phyloP scores from a whole-genome alignment of 2,888 invertebrate genomes.

The Andrena chrysosceles region DNA sequence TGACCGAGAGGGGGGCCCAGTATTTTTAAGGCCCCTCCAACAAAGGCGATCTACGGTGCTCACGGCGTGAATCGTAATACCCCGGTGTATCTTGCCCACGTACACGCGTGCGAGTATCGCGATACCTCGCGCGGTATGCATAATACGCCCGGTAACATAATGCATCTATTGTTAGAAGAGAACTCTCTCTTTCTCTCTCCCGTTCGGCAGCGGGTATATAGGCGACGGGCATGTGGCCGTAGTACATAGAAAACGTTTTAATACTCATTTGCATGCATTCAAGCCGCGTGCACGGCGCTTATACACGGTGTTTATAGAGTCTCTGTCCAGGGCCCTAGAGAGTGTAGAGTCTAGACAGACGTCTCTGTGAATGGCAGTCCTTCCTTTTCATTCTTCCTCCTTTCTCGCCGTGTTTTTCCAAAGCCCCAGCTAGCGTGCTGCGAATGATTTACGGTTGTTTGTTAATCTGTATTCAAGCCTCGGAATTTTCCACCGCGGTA shows the following conservation, averaged over 20 bases:
- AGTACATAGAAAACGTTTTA: constrained; percentile 63
- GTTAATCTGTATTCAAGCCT: not conserved
- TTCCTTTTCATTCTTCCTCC: not conserved
- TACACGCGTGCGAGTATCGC: constrained; percentile 35
- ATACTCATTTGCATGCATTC: constrained; percentile 70
- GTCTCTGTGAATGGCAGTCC: constrained; percentile 21
- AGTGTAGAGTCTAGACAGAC: constrained; percentile 25
- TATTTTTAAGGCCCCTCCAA: constrained; percentile 52
- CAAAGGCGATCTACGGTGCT: constrained; percentile 53
- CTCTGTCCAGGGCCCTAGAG: constrained; percentile 12
- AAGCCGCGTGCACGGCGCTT: constrained; percentile 48
- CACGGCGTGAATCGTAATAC: constrained; percentile 51
- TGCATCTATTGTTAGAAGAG: constrained; percentile 67
- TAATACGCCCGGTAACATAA: constrained; percentile 62
- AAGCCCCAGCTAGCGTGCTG: not conserved
- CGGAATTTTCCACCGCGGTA: constrained; percentile 10
- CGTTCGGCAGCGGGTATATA: constrained; percentile 45
- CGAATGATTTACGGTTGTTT: constrained; percentile 41
- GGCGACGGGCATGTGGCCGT: constrained; percentile 40
- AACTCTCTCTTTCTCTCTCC: constrained; percentile 23
- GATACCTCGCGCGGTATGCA: constrained; percentile 53
- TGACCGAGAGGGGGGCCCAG: not conserved
- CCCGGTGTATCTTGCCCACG: constrained; percentile 50
- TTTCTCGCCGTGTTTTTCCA: not conserved
- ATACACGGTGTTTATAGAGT: constrained; percentile 60